These are phyloP conservation scores for Radopholus similis DNA, from an alignment of 1,140 invertebrate genomes.

Conservation along the genomic window DNA sequence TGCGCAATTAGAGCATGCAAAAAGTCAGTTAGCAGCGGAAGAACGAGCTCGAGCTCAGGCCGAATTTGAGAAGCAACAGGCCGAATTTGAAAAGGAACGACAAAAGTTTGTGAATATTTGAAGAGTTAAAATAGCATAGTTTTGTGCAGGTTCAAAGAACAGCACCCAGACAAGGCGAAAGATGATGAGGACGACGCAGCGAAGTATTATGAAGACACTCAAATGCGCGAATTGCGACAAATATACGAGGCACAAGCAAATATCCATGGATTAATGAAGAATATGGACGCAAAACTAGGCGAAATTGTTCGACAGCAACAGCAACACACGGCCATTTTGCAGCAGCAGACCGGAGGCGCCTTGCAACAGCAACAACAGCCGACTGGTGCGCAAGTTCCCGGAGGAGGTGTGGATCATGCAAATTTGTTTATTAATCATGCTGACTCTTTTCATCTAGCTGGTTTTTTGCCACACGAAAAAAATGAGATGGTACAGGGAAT, in stretches of 20 bases:
- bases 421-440: not conserved
- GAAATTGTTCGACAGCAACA: conserved; percentile 37
- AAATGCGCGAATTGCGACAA: conserved; percentile 48
- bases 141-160: conserved; percentile 53
- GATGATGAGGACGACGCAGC: conserved; percentile 54
- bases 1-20: conserved; percentile 8
- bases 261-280: conserved; percentile 51
- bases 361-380: conserved; percentile 18
- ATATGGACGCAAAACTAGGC: conserved; percentile 43
- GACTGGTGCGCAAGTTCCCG: conserved; percentile 2
- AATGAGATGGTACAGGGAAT: conserved; percentile 53
- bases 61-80: conserved; percentile 38
- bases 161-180: conserved; percentile 58
- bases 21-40: conserved; percentile 8
- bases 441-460: not conserved
- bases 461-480: conserved; percentile 52
- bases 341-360: conserved; percentile 20
- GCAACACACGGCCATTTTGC: conserved; percentile 33
- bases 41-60: conserved; percentile 10
- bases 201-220: conserved; percentile 57
- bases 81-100: conserved; percentile 53
- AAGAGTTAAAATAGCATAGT: not conserved
- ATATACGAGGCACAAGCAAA: conserved; percentile 56
- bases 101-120: conserved; percentile 16
- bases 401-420: conserved; percentile 16